phyloP scores from a whole-genome alignment of 2,888 invertebrate species.

The Protula sp. region DNA sequence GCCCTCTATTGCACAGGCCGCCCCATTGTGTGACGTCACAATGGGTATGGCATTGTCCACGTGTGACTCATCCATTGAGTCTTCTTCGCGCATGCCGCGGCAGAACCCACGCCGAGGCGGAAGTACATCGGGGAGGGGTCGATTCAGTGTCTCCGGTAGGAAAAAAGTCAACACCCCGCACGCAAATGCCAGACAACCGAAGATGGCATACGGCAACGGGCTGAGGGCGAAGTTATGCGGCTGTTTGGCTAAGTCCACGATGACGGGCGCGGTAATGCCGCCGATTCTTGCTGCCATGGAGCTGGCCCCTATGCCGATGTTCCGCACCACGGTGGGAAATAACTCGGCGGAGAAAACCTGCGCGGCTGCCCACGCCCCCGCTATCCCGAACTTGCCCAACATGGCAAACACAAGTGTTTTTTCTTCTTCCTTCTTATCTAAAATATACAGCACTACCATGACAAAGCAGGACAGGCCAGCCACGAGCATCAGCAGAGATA shows the following conservation, averaged over 20 bases:
- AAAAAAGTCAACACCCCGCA: constrained; percentile 33
- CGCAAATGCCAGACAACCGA: constrained; percentile 36
- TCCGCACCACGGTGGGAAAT: constrained; percentile 48
- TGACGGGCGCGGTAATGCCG: constrained; percentile 45
- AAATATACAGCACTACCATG: constrained; percentile 36
- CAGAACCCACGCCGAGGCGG: constrained; percentile 5
- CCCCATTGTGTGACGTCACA: too few relatives aligned
- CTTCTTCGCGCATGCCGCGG: too few relatives aligned
- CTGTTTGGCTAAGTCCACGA: constrained; percentile 39
- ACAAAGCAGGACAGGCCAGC: constrained; percentile 39
- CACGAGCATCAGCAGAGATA: constrained; percentile 32
- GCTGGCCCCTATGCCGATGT: constrained; percentile 43
- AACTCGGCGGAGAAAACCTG: constrained; percentile 48
- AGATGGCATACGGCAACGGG: constrained; percentile 39
- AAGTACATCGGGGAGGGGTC: constrained; percentile 31
- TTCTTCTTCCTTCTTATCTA: constrained; percentile 27
- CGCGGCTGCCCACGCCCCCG: constrained; percentile 47
- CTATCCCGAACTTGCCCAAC: constrained; percentile 44
- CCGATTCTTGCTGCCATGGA: constrained; percentile 45
- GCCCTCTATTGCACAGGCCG: too few relatives aligned
- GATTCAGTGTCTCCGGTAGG: constrained; percentile 39
- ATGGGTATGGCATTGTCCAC: too few relatives aligned
- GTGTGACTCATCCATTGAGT: too few relatives aligned
- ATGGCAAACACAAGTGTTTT: constrained; percentile 27
- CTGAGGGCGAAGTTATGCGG: constrained; percentile 19